Base-by-base conservation (phyloP, 2,888 invertebrate genomes). In the Muscina levida region DNA sequence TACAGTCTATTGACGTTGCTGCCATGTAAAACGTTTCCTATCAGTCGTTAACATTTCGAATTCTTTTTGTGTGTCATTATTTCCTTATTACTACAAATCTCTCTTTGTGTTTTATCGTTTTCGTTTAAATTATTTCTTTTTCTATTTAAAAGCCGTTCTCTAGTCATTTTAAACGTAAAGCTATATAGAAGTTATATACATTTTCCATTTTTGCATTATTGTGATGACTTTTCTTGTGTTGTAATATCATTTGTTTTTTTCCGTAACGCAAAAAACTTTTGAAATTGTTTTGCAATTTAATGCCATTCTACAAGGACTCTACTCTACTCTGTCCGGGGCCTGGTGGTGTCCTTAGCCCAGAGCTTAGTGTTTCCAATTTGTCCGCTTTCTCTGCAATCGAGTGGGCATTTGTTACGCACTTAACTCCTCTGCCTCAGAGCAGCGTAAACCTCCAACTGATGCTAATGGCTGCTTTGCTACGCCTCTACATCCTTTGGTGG, bases 271-370 rank as follows among this genome's bases (percentile, higher is more conserved):
- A 59, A 37, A 59, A 59, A n/a, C 8, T 59, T 59, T 37, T 15
- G 31, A 59, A 59, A 59, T 57, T 53, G 24, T 53, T 31, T 53
- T 53, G 53, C 22, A 53, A 53, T 53, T 53, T 53, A 53, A 53
- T 24, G 53, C 24, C 53, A 53, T 8, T 22, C 19, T n/a, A 19
- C 48, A n/a, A n/a, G n/a, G n/a, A n/a, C n/a, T n/a, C 48, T 4
- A 19, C 48, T 48, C 44, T 44, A n/a, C 2, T 46, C 13, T 17
- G 15, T 46, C 46, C 15, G 8, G 46, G 2, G 1, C 46, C 46
- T 17, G n/a, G n/a, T n/a, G n/a, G n/a, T n/a, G n/a, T n/a, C 31
- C 31, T 31, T 31, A 31, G 4, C 31, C 3, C 3, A 31, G 53
- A 31, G 4, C 31, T 5, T 5, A 31, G 53, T 6, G 53, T 53